Base-by-base conservation (phyloP, 1,140 invertebrate genomes). In the Colletes gigas region DNA sequence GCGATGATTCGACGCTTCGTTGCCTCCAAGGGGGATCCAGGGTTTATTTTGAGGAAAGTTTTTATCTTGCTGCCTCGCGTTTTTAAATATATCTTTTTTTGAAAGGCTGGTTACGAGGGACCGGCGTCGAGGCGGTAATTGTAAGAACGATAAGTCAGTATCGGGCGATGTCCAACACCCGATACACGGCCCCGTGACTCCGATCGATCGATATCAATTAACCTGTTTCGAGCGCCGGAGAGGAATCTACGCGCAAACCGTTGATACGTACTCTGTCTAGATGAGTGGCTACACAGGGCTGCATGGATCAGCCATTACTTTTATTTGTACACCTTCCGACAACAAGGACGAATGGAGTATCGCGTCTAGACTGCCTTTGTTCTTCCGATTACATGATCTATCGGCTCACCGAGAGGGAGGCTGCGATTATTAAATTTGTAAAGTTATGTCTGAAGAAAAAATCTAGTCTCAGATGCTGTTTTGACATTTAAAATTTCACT, bases 171-270 rank as follows among this genome's bases (percentile, higher is more conserved):
- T 5, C 19, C 39, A 21, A 17, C 14, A 7, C 47, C 9, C 21
- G 59, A 60, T 41, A 74, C 30, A 44, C 8, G 50, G 30, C 9
- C 44, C 10, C 44, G 17, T 12, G 15, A 15, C 12, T 41, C 12
- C 10, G 21, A 3, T 54, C 60, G 60, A 73, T 79, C 77, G 50
- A 79, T 72, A 73, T 73, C 60, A 73, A 73, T 79, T 79, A 79
- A 73, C 19, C 59, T 19, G 69, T 3, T 47, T 57, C 60, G 39
- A 44, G 19, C 14, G 15, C 44, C 44, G 47, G 8, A 73, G 41
- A 73, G 59, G 57, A 63, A 72, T 21, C 50, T 65, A 50, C 69
- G 19, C 15, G 52, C 12, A 30, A 50, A 9, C 50, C 47, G 62
- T 73, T 73, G n/a, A 55, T n/a, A 3, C 55, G 10, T 50, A 44